Conservation (phyloP, 2,797 vertebrate genomes). For the Sciurus carolinensis region DNA sequence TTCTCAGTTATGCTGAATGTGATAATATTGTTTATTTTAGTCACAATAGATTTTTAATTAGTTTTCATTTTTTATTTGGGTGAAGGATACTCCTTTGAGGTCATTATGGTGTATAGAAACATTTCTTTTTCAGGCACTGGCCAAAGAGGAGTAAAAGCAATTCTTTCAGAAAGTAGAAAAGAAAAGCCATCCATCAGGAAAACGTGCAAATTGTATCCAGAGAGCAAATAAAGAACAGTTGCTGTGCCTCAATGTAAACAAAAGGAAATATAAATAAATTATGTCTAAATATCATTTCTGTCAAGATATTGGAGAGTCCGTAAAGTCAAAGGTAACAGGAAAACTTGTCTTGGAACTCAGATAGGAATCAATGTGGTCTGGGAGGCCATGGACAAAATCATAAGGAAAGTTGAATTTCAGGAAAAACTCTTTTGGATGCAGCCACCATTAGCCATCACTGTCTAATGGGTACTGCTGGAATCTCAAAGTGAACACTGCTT, state of each 20-base stretch:
- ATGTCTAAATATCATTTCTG: not conserved
- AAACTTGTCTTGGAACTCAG: not conserved
- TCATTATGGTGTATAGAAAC: not conserved
- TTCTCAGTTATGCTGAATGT: not conserved
- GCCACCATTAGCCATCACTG: not conserved
- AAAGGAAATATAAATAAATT: constrained; percentile 20
- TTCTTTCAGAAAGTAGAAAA: not conserved
- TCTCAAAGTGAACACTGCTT: not conserved
- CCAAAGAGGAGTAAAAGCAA: constrained; percentile 57
- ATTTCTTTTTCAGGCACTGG: constrained; percentile 42
- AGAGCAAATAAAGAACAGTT: not conserved
- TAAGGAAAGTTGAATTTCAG: not conserved
- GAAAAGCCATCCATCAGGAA: constrained; percentile 20
- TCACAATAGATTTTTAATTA: constrained; percentile 46
- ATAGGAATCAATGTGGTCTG: not conserved
- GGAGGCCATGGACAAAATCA: not conserved
- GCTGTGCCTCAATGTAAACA: not conserved
- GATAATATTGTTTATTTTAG: not conserved
- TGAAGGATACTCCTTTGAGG: not conserved
- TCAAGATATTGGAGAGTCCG: constrained; percentile 20
- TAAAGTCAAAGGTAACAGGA: constrained; percentile 14
- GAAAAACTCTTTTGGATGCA: not conserved
- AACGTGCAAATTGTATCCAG: constrained; percentile 29
- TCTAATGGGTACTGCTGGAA: not conserved
- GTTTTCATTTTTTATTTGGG: constrained; percentile 60